Evolutionary conservation across 2,888 invertebrate genomes (phyloP).

Genomic region (Ptilodon capucinus): DNA sequence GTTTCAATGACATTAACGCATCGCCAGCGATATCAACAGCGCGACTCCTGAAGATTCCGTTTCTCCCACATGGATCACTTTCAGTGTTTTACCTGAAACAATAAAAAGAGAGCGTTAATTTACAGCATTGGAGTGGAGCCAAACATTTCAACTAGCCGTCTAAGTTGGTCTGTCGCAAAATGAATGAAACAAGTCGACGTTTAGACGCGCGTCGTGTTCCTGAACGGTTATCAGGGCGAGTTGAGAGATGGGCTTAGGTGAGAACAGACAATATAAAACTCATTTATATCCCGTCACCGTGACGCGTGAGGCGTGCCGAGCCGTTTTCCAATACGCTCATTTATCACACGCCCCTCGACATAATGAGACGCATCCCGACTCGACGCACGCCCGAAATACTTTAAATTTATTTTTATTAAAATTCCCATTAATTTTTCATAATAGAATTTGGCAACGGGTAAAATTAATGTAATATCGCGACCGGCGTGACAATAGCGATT

Average conservation of each 20-base stretch:
- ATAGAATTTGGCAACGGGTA: conserved; percentile 41
- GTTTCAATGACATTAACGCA: conserved; percentile 25
- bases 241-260: conserved; percentile 73
- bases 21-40: conserved; percentile 26
- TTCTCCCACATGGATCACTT: conserved; percentile 59
- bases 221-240: conserved; percentile 64
- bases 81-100: conserved; percentile 80
- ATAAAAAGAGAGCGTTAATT: conserved; percentile 77
- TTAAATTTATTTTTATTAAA: conserved; percentile 66
- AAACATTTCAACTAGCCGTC: conserved; percentile 78
- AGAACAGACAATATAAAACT: conserved; percentile 78
- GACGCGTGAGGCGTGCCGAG: conserved; percentile 74
- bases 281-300: conserved; percentile 77
- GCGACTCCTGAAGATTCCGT: conserved; percentile 54
- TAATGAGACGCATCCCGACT: conserved; percentile 75
- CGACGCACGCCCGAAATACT: conserved; percentile 63
- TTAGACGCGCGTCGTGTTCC: conserved; percentile 56
- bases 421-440: conserved; percentile 48
- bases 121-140: conserved; percentile 73
- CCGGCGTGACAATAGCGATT: conserved; percentile 15
- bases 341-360: conserved; percentile 74
- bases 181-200: conserved; percentile 71
- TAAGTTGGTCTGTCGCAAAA: conserved; percentile 72
- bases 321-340: conserved; percentile 78
- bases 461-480: conserved; percentile 34